A percentile compares a stretch with the other conserved stretches of the same genome.
Evolutionary conservation across 2,797 vertebrate species (phyloP).

Genomic region (Ciconia nigra): DNA sequence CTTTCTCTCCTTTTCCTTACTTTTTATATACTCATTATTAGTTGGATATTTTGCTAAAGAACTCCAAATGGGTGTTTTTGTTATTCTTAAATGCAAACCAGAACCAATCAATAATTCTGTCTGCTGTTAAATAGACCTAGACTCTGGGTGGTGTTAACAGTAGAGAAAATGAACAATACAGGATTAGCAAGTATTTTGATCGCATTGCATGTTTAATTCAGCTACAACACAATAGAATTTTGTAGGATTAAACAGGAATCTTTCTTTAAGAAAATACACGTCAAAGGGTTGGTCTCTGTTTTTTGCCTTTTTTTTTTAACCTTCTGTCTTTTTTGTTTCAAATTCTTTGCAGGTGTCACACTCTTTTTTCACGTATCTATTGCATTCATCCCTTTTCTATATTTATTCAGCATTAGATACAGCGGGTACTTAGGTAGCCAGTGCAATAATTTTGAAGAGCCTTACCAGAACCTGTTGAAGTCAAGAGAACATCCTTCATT

Average conservation of each 20-base stretch:
- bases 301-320: background rate
- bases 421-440: background rate
- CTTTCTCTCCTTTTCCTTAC: background rate
- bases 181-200: conserved; percentile 18
- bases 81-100: background rate
- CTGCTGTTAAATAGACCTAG: background rate
- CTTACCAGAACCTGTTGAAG: background rate
- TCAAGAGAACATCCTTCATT: background rate
- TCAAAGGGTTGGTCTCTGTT: background rate
- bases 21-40: background rate
- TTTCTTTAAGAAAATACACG: background rate
- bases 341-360: background rate
- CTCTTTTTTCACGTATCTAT: background rate
- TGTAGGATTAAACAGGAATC: background rate
- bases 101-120: conserved; percentile 11
- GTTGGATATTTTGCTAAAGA: background rate
- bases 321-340: background rate
- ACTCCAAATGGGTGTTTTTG: background rate
- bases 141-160: background rate
- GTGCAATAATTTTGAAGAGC: background rate
- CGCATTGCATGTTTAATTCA: background rate
- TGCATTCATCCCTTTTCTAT: background rate
- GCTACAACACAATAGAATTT: background rate
- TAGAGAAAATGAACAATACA: background rate
- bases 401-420: background rate